These are phyloP conservation scores for Leptothorax acervorum DNA, from an alignment of 2,888 invertebrate genomes.

Conservation along the genomic window DNA sequence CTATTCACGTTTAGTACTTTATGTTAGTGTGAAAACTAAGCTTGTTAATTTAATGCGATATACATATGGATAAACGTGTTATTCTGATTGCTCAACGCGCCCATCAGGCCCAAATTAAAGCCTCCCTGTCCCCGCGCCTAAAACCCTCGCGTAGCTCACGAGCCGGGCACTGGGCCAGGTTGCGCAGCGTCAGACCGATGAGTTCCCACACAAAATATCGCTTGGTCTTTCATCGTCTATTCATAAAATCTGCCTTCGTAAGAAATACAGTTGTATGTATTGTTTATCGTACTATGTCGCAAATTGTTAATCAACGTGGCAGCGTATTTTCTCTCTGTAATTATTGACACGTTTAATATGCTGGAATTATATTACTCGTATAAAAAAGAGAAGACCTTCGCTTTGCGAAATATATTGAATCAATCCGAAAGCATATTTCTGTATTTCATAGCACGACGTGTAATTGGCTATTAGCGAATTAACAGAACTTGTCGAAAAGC, in stretches of 20 bases:
- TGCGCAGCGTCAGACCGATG: conserved; percentile 81
- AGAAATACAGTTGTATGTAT: not conserved
- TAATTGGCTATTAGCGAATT: conserved; percentile 47
- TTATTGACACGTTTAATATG: conserved; percentile 24
- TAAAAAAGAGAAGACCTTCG: not conserved
- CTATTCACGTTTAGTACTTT: not conserved
- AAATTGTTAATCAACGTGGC: conserved; percentile 7
- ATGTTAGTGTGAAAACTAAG: not conserved
- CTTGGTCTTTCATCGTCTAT: conserved; percentile 74
- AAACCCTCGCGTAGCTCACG: conserved; percentile 40
- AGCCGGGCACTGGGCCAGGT: conserved; percentile 51
- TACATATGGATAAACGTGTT: not conserved
- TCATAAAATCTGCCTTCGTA: not conserved
- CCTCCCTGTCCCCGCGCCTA: conserved; percentile 48
- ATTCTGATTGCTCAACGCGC: conserved; percentile 11
- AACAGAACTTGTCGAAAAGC: conserved; percentile 1
- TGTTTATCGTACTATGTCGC: not conserved
- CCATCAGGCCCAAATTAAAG: conserved; percentile 34
- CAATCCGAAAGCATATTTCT: not conserved
- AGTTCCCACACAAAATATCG: conserved; percentile 85
- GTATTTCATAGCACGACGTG: not conserved
- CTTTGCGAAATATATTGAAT: not conserved
- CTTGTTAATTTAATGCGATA: not conserved
- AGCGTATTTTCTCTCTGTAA: not conserved
- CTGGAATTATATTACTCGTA: conserved; percentile 11